Base-by-base conservation (phyloP, 1,140 invertebrate species). In the Drosophila ironensis region DNA sequence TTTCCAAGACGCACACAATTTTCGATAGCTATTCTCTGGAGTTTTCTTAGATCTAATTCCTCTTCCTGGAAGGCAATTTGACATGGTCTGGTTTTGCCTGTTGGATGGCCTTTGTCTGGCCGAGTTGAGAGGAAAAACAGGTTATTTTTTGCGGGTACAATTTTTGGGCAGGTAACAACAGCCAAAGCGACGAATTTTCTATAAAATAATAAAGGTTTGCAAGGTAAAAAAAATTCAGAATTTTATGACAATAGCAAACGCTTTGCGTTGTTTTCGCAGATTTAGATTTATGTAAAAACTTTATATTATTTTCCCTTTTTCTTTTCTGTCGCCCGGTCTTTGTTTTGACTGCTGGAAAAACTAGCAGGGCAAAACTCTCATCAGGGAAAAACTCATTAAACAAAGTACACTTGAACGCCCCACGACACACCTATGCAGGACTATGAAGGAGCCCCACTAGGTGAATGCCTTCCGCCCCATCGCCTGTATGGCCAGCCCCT, bases 361-460 rank as follows among this genome's bases (percentile, higher is more conserved):
- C 51, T 24, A 35, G 56, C 20, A 28, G 51, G 46, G 27, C 7
- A 40, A 17, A 56, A 53, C 57, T 63, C 57, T 48, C 56, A 63
- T 63, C 60, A 48, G 42, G 33, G 27, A 57, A 84, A 84, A 84
- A 84, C 80, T 84, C 80, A 84, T 84, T 84, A 84, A 84, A 78
- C 80, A 80, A 86, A 84, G 80, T 84, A 86, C 80, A 76, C 77
- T 76, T 66, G 60, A 78, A 63, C 67, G 61, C 44, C 59, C 70
- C 57, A 60, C 46, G 70, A 51, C 70, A 70, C 60, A 80, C 48
- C 59, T 63, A 41, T 24, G 22, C 27, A 53, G 28, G 20, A 48
- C n/a, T 52, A 14, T 47, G 22, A 28, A 53, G 28, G 20, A 48
- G 17, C 60, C n/a, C 30, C 2, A 28, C 38, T 14, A 7, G 37